Percentiles rank a stretch among this genome's conserved stretches.
Evolutionary conservation across 1,140 invertebrate genomes (phyloP).

Genomic region (Marisa cornuarietis): DNA sequence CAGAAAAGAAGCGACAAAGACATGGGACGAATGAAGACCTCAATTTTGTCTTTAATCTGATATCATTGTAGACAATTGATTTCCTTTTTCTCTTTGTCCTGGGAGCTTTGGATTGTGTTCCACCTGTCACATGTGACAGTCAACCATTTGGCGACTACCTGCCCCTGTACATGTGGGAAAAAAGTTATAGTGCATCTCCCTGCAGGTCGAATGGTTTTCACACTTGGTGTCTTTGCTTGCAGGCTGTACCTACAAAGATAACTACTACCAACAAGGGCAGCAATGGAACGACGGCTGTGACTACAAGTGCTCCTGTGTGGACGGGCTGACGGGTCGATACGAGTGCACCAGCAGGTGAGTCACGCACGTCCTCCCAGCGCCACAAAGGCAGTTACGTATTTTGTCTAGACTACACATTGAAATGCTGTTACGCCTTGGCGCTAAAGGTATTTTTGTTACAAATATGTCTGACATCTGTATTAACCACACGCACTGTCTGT

Average conservation of each 20-base stretch:
- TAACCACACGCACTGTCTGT: not conserved
- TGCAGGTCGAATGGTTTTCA: too few species aligned
- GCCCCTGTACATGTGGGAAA: too few species aligned
- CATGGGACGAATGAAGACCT: too few species aligned
- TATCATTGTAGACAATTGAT: too few species aligned
- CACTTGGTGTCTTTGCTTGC: not conserved
- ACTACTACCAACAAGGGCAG: constrained; percentile 27
- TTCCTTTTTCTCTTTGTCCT: too few species aligned
- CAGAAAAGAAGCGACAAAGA: too few species aligned
- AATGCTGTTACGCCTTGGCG: not conserved
- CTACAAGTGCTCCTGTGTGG: constrained; percentile 36
- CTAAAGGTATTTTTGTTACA: not conserved
- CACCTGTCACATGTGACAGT: too few species aligned
- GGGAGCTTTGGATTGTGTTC: too few species aligned
- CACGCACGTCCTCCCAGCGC: too few species aligned
- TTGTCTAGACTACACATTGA: not conserved
- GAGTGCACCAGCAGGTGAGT: constrained; percentile 28
- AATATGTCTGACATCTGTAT: not conserved
- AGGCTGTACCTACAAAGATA: constrained; percentile 35
- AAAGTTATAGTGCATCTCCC: too few species aligned
- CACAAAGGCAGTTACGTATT: not conserved
- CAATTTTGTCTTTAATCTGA: too few species aligned
- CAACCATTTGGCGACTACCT: too few species aligned
- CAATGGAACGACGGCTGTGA: constrained; percentile 38
- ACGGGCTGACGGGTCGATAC: constrained; percentile 29